phyloP scores from a whole-genome alignment of 2,888 invertebrate genomes.

The Nezara viridula region DNA sequence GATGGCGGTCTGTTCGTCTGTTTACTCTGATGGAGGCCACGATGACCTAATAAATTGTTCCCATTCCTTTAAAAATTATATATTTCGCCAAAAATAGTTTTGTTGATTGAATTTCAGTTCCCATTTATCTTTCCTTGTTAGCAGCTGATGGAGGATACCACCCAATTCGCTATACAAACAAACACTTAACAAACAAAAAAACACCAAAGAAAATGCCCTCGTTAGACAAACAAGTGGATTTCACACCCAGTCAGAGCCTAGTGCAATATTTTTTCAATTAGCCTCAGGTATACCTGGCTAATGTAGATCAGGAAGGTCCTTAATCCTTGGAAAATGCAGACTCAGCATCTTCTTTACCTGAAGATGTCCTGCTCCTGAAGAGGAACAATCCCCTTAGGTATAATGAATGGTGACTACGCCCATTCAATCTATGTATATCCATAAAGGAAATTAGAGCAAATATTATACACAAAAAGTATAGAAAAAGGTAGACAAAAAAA shows the following conservation, averaged over 20 bases:
- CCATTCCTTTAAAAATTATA: too few species aligned
- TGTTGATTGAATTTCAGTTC: background rate
- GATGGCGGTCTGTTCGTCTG: too few species aligned
- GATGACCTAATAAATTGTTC: too few species aligned
- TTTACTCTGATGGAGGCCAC: too few species aligned
- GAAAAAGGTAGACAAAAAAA: background rate
- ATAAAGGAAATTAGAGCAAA: conserved; percentile 17
- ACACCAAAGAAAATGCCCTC: conserved; percentile 6
- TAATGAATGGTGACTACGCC: background rate
- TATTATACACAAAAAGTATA: conserved; percentile 21
- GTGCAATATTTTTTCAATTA: conserved; percentile 38
- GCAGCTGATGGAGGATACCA: background rate
- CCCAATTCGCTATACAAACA: conserved; percentile 31
- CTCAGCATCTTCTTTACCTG: background rate
- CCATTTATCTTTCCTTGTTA: background rate
- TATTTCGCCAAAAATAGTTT: background rate
- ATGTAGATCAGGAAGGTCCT: background rate
- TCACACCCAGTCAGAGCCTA: conserved; percentile 24
- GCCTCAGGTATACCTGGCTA: conserved; percentile 20
- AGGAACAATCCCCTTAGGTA: background rate
- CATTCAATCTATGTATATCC: background rate
- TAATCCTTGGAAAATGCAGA: conserved; percentile 38
- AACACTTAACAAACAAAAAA: conserved; percentile 24
- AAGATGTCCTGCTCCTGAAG: background rate
- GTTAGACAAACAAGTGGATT: conserved; percentile 31